These are phyloP conservation scores for Pterocles burchelli DNA, from an alignment of 2,113 vertebrate species.

Conservation along the genomic window DNA sequence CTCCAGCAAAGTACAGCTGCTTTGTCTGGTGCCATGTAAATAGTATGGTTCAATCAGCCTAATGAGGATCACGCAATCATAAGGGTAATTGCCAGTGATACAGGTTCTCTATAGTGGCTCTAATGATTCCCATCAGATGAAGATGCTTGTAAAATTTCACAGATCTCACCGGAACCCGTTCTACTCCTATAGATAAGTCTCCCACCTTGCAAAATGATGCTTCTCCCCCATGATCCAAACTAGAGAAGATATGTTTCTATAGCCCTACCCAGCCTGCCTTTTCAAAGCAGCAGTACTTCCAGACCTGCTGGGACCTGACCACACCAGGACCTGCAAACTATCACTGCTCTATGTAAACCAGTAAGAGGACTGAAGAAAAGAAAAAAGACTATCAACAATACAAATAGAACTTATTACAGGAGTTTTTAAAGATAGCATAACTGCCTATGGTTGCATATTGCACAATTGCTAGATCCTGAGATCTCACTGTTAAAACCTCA, in stretches of 20 bases:
- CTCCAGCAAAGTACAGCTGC: not conserved
- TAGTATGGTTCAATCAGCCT: constrained; percentile 18
- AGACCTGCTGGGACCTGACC: not conserved
- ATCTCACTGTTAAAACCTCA: not conserved
- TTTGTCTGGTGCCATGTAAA: not conserved
- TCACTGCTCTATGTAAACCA: not conserved
- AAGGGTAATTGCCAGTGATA: not conserved
- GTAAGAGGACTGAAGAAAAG: not conserved
- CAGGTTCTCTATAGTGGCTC: not conserved
- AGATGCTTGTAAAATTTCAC: not conserved
- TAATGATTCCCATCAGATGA: not conserved
- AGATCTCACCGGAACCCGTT: not conserved
- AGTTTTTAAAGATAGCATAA: not conserved
- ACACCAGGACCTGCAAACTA: not conserved
- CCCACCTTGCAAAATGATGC: not conserved
- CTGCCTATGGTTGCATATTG: not conserved
- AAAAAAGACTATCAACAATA: not conserved
- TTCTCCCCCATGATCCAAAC: not conserved
- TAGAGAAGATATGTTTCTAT: not conserved
- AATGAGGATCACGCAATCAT: not conserved
- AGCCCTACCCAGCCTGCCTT: not conserved
- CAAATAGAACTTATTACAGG: not conserved
- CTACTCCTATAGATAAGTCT: not conserved
- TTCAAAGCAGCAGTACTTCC: not conserved
- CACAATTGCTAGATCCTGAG: not conserved